Evolutionary conservation across 92 coral and sea anemone species (phyloP).

Genomic region (Phenganax subtilis): DNA sequence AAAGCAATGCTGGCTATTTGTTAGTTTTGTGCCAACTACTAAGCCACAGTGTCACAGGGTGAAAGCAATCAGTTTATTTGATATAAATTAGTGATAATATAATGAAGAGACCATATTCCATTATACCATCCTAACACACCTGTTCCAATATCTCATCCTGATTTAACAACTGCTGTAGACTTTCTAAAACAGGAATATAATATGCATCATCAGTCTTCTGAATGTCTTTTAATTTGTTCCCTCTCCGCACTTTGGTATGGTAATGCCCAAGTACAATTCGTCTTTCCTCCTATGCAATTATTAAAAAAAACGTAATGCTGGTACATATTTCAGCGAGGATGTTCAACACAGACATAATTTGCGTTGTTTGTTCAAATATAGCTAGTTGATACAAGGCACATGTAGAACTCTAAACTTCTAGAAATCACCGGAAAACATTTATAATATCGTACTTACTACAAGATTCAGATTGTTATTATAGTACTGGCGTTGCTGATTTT

Average conservation of each 20-base stretch:
- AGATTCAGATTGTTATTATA: slow-evolving; percentile 46
- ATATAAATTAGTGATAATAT: background rate
- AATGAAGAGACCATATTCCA: background rate
- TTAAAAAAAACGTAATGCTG: background rate
- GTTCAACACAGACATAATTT: no score
- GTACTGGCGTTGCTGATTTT: slow-evolving; percentile 39
- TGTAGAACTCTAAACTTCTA: no score
- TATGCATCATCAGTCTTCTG: background rate
- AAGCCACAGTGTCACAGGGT: no score
- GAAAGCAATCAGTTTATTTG: background rate
- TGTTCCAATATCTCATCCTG: background rate
- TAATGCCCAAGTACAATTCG: background rate
- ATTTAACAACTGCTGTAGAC: slow-evolving; percentile 22
- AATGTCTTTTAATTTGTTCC: background rate
- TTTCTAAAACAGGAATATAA: slow-evolving; percentile 10
- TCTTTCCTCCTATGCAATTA: background rate
- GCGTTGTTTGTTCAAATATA: no score
- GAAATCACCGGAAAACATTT: no score
- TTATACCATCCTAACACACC: slow-evolving; percentile 1
- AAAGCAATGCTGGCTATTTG: background rate
- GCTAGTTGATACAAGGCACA: no score
- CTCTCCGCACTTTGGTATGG: background rate
- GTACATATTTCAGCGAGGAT: no score
- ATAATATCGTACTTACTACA: slow-evolving; percentile 39
- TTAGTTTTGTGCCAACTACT: no score